Evolutionary conservation across 2,113 vertebrate genomes (phyloP).

Genomic region (Turdus rufiventris): DNA sequence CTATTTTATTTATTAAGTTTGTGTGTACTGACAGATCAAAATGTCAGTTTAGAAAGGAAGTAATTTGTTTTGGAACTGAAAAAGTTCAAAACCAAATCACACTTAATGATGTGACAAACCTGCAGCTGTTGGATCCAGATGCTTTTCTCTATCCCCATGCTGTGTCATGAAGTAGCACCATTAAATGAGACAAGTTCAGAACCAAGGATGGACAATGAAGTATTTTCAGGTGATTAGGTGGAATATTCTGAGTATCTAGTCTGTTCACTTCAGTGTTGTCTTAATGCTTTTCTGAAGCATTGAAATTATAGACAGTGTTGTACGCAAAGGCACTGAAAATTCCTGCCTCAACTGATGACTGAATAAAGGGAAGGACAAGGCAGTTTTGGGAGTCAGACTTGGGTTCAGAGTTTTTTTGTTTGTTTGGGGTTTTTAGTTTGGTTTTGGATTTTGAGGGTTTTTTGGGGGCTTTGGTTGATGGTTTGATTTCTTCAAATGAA

Average conservation of each 20-base stretch:
- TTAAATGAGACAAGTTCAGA: neutral
- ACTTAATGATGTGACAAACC: neutral
- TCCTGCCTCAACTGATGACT: neutral
- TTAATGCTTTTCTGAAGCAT: neutral
- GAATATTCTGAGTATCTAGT: neutral
- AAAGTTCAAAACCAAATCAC: neutral
- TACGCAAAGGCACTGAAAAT: neutral
- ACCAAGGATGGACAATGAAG: neutral
- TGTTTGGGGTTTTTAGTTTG: neutral
- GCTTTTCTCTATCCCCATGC: neutral
- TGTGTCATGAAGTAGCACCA: neutral
- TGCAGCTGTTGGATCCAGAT: neutral
- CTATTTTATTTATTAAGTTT: neutral
- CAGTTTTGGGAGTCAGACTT: neutral
- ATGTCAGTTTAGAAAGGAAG: neutral
- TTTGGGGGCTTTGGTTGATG: neutral
- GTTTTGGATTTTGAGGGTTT: accelerated
- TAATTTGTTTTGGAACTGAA: neutral
- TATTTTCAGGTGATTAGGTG: neutral
- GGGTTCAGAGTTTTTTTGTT: neutral
- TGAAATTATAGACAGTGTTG: neutral
- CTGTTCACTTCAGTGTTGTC: neutral
- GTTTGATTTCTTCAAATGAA: neutral
- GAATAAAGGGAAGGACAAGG: too few relatives aligned
- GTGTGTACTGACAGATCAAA: too few relatives aligned